A percentile compares a stretch with the other conserved stretches of the same genome.
phyloP scores from a whole-genome alignment of 2,113 vertebrate genomes.

The Melanotaenia duboulayi region DNA sequence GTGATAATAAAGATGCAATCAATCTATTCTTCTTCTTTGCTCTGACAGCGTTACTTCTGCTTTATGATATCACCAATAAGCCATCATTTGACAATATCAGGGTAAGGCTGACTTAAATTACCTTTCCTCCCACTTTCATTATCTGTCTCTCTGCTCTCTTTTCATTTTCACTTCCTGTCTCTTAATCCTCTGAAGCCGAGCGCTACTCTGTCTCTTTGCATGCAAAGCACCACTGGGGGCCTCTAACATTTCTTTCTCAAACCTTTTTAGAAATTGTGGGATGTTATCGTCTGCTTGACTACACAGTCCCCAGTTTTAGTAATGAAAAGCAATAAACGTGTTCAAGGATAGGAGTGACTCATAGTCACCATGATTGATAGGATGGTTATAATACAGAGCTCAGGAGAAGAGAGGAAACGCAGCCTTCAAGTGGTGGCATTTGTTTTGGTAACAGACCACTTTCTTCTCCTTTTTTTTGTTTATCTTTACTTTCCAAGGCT shows the following conservation, averaged over 20 bases:
- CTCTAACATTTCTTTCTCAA: constrained; percentile 13
- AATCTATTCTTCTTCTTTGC: constrained; percentile 23
- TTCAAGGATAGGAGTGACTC: constrained; percentile 44
- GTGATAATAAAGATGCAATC: background rate
- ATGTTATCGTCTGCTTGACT: constrained; percentile 37
- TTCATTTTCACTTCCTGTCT: constrained; percentile 30
- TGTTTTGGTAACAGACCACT: constrained; percentile 29
- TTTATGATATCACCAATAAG: constrained; percentile 97
- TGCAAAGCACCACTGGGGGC: constrained; percentile 38
- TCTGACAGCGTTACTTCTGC: constrained; percentile 90
- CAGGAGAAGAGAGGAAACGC: background rate
- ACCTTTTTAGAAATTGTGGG: constrained; percentile 34
- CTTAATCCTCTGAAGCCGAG: constrained; percentile 33
- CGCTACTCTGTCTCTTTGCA: constrained; percentile 32
- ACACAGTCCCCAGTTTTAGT: constrained; percentile 39
- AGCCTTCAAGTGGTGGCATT: constrained; percentile 24
- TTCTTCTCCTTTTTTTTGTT: constrained; percentile 21
- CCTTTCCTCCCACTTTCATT: background rate
- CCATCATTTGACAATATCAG: constrained; percentile 96
- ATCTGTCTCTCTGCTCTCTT: constrained; percentile 1
- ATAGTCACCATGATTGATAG: constrained; percentile 53
- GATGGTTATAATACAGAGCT: constrained; percentile 14
- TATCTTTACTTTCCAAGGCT: constrained; percentile 75
- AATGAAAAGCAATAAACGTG: constrained; percentile 70
- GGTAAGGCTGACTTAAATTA: constrained; percentile 78